phyloP scores from a whole-genome alignment of 2,888 invertebrate species.

The Tridacna crocea region DNA sequence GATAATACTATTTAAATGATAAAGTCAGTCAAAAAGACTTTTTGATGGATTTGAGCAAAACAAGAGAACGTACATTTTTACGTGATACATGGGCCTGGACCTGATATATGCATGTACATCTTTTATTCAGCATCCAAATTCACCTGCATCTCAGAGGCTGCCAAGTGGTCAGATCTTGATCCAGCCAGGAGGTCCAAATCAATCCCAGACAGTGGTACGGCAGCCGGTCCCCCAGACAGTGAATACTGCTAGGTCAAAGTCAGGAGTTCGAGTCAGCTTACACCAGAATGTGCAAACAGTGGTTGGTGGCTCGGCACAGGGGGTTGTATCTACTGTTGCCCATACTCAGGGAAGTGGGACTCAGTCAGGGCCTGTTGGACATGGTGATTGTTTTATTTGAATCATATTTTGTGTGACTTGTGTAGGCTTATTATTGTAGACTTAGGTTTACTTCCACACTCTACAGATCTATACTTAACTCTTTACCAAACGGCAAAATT shows the following conservation, averaged over 20 bases:
- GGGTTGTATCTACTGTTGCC: slow-evolving; percentile 38
- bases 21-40: no score
- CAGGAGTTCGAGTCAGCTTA: slow-evolving; percentile 53
- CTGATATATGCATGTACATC: no score
- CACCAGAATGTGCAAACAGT: slow-evolving; percentile 53
- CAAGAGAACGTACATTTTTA: no score
- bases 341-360: slow-evolving; percentile 44
- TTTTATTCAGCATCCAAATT: slow-evolving; percentile 43
- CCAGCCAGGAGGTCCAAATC: slow-evolving; percentile 66
- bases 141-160: slow-evolving; percentile 46
- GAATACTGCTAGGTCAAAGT: slow-evolving; percentile 57
- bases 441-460: no score
- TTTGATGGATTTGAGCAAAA: no score
- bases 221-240: slow-evolving; percentile 67
- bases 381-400: slow-evolving; percentile 23
- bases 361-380: slow-evolving; percentile 38
- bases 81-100: no score
- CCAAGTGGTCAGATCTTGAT: slow-evolving; percentile 72
- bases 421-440: not conserved
- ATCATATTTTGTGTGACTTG: not conserved
- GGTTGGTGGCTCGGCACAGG: slow-evolving; percentile 46
- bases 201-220: slow-evolving; percentile 62
- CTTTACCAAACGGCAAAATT: no score
- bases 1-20: no score
- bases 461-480: no score